Percentiles rank a stretch among this genome's conserved stretches.
Evolutionary conservation across 2,888 invertebrate genomes (phyloP).

Genomic region (Aphodius sticticus): DNA sequence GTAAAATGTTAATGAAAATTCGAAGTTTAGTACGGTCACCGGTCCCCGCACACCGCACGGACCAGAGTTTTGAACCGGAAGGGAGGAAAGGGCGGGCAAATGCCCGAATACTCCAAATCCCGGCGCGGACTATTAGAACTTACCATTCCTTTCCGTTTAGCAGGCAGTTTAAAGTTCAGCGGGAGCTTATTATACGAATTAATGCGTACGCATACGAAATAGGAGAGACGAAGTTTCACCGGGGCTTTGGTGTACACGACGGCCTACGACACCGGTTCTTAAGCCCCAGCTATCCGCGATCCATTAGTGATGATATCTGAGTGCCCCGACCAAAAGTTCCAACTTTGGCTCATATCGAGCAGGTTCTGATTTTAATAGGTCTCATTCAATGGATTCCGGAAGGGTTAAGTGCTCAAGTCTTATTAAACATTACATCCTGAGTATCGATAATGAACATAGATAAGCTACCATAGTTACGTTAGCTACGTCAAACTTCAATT

Average conservation of each 20-base stretch:
- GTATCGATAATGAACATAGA: not conserved
- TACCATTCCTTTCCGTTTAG: slow-evolving; percentile 4
- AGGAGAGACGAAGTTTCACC: not conserved
- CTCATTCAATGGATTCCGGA: not conserved
- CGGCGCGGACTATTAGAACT: not conserved
- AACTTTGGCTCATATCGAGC: not conserved
- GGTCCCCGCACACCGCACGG: not conserved
- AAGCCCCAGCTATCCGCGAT: not conserved
- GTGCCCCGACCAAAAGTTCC: not conserved
- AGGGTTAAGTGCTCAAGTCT: not conserved
- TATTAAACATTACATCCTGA: not conserved
- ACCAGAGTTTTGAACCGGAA: not conserved
- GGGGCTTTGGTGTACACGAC: not conserved
- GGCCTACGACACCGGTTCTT: not conserved
- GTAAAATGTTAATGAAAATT: slow-evolving; percentile 4
- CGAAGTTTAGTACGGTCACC: slow-evolving; percentile 4
- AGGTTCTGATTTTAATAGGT: not conserved
- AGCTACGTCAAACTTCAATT: too few relatives aligned
- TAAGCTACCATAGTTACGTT: not conserved
- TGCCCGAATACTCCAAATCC: not conserved
- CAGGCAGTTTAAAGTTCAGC: not conserved
- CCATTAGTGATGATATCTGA: slow-evolving; percentile 4
- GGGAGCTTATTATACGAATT: not conserved
- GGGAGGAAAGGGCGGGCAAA: not conserved
- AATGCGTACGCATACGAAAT: slow-evolving; percentile 4